A percentile compares a stretch with the other conserved stretches of the same genome.
Conservation (phyloP, 2,113 vertebrate genomes). For the Cyanistes caeruleus region DNA sequence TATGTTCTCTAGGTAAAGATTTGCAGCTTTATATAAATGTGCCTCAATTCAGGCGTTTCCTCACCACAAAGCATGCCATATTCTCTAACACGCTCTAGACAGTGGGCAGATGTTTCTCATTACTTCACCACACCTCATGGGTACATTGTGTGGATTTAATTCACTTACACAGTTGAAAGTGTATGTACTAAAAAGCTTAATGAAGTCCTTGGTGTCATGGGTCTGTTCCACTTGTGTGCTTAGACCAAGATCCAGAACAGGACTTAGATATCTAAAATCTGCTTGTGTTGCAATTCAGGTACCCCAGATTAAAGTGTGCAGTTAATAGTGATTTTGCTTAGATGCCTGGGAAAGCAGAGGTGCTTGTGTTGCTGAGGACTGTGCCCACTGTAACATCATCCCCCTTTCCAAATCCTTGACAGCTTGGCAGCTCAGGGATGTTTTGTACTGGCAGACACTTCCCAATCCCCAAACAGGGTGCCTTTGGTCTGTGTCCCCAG, state of each 20-base stretch:
- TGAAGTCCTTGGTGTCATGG: not conserved
- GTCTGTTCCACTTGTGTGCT: not conserved
- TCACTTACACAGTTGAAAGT: not conserved
- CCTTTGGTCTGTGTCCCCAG: fast-evolving
- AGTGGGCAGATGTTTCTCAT: not conserved
- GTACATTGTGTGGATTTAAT: not conserved
- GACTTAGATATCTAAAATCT: not conserved
- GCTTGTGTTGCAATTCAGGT: not conserved
- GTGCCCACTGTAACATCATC: not conserved
- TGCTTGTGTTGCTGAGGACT: not conserved
- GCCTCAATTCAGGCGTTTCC: not conserved
- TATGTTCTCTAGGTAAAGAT: not conserved
- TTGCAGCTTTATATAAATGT: not conserved
- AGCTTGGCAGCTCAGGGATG: not conserved
- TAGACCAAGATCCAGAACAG: not conserved
- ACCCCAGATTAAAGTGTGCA: not conserved
- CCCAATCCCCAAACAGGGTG: not conserved
- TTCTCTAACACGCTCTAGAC: not conserved
- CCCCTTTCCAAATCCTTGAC: not conserved
- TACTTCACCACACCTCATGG: not conserved
- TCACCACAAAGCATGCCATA: not conserved
- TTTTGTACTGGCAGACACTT: not conserved
- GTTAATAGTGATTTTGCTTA: not conserved
- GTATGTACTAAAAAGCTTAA: not conserved
- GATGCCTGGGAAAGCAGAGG: not conserved